Base-by-base conservation (phyloP, 2,888 invertebrate species). In the Tromatobia lineatoria region DNA sequence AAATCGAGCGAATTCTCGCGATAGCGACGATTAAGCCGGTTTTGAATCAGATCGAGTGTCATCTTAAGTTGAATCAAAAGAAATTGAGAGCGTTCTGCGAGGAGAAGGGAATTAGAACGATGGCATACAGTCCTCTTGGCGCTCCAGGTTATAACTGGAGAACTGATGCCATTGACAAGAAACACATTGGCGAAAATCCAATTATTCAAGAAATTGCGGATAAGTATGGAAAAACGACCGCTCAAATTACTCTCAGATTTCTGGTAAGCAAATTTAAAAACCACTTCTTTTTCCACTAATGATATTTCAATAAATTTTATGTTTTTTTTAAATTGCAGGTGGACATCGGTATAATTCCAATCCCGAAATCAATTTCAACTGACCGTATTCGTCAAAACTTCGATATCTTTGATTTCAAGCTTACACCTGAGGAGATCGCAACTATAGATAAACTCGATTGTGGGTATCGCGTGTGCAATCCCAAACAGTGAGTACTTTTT, bases 61-160 rank as follows among this genome's bases (percentile, higher is more conserved):
- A 98, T 92, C 97, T 97, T 0, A 97, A 97, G 92, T 93, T 97
- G 71, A 96, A 95, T 83, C 97, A 98, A 91, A 94, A 94, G 42
- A 95, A 96, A 47, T 93, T 98, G 1, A 95, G 96, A 50, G 95
- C 95, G 0, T 97, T 95, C 91, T 97, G 97, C 91, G 95, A 95
- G 83, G 94, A 95, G 0, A 95, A 95, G 25, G 95, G 94, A 61
- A 96, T 98, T 67, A 93, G 94, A 8, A 92, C 98, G 2, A 97
- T 97, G 0, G 98, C 97, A 0, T 98, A 98, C 94, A 97, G 97
- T 88, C 97, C 98, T 0, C 94, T 98, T 15, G 98, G 97, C 4
- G 97, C 97, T 0, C 97, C 97, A 0, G 97, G 79, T 18, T 6
- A 97, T 91, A 95, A 97, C 81, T 97, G 97, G 23, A 97, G 97